Percentiles rank a stretch among this genome's conserved stretches.
phyloP scores from a whole-genome alignment of 2,797 vertebrate species.

The Cichlasoma orientale region DNA sequence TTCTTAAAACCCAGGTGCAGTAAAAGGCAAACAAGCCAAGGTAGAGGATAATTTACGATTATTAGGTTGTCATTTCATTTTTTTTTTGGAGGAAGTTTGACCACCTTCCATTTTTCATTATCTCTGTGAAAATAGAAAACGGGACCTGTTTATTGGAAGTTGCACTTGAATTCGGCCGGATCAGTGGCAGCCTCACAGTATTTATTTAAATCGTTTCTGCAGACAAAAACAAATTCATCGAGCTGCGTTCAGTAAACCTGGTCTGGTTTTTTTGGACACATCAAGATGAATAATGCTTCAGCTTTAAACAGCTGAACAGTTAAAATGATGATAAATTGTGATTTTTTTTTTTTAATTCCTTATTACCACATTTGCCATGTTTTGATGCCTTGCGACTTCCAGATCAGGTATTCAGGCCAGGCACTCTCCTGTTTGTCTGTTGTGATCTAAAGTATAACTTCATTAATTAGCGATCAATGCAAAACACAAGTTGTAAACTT shows the following conservation, averaged over 20 bases:
- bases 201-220: neutral
- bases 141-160: constrained; percentile 7
- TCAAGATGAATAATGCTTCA: neutral
- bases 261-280: neutral
- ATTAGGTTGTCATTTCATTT: neutral
- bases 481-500: neutral
- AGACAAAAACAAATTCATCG: neutral
- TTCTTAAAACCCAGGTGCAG: constrained; percentile 38
- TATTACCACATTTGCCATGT: neutral
- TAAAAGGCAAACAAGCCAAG: constrained; percentile 29
- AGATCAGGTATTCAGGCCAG: neutral
- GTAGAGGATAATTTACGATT: constrained; percentile 20
- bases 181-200: neutral
- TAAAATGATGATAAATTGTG: neutral
- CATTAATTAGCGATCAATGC: neutral
- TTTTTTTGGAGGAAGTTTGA: constrained; percentile 19
- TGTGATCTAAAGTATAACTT: neutral
- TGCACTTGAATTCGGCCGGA: constrained; percentile 4
- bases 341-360: neutral
- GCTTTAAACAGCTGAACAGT: neutral
- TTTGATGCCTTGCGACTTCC: neutral
- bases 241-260: neutral
- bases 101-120: constrained; percentile 26
- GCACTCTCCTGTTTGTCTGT: neutral
- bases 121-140: constrained; percentile 1